Evolutionary conservation across 2,888 invertebrate species (phyloP).

Genomic region (Ypsolopha scabrella): DNA sequence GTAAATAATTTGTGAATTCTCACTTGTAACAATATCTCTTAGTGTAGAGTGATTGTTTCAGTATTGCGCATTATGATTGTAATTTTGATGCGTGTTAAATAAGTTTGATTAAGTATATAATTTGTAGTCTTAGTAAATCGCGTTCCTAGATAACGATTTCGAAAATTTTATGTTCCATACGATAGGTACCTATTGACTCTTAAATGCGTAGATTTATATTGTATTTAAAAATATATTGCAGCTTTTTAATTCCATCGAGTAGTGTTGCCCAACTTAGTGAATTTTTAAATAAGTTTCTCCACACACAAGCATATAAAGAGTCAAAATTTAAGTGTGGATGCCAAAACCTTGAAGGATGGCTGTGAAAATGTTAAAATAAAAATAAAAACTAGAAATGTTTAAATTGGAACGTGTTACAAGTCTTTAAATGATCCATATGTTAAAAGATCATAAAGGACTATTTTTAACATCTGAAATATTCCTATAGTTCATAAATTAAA

Average conservation of each 20-base stretch:
- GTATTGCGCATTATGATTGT: constrained; percentile 31
- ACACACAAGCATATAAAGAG: no score
- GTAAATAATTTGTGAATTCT: no score
- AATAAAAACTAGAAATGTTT: constrained; percentile 19
- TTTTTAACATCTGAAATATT: background rate
- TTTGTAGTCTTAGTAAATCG: constrained; percentile 6
- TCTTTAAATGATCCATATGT: constrained; percentile 39
- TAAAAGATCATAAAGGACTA: constrained; percentile 26
- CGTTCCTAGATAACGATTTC: constrained; percentile 14
- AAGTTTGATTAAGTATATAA: constrained; percentile 13
- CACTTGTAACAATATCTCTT: no score
- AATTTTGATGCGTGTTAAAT: constrained; percentile 17
- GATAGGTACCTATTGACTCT: background rate
- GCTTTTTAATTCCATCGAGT: no score
- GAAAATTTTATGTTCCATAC: no score
- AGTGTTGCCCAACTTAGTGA: no score
- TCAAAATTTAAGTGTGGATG: no score
- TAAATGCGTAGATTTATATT: constrained; percentile 5
- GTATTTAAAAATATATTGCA: constrained; percentile 2
- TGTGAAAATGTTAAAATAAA: no score
- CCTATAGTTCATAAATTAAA: no score
- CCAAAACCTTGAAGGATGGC: constrained; percentile 42
- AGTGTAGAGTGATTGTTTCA: constrained; percentile 26
- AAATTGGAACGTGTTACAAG: constrained; percentile 10
- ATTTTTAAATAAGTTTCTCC: no score